Evolutionary conservation across 2,113 vertebrate species (phyloP), one percentile per base, ranked within the genome.

Genomic region (Brachyhypopomus occidentalis): DNA sequence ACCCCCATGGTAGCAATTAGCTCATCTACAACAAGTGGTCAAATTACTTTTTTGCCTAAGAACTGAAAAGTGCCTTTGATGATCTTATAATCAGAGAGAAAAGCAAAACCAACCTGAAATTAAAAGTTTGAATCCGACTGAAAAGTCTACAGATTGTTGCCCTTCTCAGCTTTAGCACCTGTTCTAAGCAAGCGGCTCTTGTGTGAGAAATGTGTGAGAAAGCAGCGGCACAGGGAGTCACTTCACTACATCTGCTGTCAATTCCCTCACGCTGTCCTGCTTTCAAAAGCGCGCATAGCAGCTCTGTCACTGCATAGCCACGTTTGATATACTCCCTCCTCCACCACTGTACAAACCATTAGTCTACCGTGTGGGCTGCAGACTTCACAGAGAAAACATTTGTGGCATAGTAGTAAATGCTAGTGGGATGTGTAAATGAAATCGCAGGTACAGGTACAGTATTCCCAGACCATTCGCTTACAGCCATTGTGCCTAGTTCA

Each of bases 211-310:
- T 23, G 63, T 89, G 88, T 60, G 81, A 63, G 64, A 72, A 75
- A 41, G 88, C 87, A 79, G 84, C 85, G 87, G 79, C 77, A 83
- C 72, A 78, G 90, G 84, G 89, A 82, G 71, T 91, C 86, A 88
- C 25, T 71, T 73, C 62, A 30, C n/a, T 55, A 86, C 84, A 90
- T 84, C 88, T 91, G 88, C 86, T 87, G 56, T n/a, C 14, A 56
- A 78, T 88, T 81, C 86, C 23, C 79, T 36, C 78, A 79, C 83
- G 81, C 62, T 72, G 55, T 48, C 77, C 58, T 70, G 19, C 45
- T 67, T 30, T 25, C 41, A 19, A 45, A 48, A 70, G 45, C 58
- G 58, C 79, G 4, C 64, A 36, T 6, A 66, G 27, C 63, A 66
- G 27, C 25, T 34, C 11, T 16, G 27, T 16, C 11, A 36, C 64